Percentiles rank a stretch among this genome's conserved stretches.
phyloP scores from a whole-genome alignment of 2,113 vertebrate species.

The Hemibagrus wyckioides region DNA sequence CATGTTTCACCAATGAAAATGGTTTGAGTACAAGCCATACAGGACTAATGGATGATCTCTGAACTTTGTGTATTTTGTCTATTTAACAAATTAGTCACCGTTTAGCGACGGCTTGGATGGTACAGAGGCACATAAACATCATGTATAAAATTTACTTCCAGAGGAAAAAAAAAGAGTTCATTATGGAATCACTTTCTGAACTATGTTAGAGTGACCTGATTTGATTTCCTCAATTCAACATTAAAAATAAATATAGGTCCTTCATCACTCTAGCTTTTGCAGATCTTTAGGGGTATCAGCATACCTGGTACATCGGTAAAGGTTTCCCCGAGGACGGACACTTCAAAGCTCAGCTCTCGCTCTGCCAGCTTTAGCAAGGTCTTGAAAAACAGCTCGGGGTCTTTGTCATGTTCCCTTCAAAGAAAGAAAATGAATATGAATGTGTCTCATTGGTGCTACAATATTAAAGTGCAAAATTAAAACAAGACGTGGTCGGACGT shows the following conservation, averaged over 20 bases:
- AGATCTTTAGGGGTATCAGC: constrained; percentile 8
- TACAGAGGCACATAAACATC: neutral
- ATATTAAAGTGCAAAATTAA: constrained; percentile 23
- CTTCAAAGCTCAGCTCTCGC: constrained; percentile 75
- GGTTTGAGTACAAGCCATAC: constrained; percentile 43
- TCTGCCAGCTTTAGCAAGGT: constrained; percentile 85
- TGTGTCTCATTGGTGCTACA: neutral
- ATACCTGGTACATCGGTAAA: constrained; percentile 92
- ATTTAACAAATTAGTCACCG: constrained; percentile 43
- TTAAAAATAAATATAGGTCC: neutral
- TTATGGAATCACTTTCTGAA: neutral
- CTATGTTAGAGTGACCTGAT: neutral
- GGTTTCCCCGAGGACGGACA: constrained; percentile 91
- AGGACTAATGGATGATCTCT: constrained; percentile 53
- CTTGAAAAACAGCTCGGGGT: constrained; percentile 91
- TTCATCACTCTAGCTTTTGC: neutral
- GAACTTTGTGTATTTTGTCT: constrained; percentile 26
- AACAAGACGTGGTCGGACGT: neutral
- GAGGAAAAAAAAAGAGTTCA: neutral
- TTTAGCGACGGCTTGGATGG: neutral
- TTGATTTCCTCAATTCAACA: neutral
- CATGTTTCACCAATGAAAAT: constrained; percentile 59
- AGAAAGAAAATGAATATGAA: constrained; percentile 54
- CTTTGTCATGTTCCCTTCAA: constrained; percentile 96
- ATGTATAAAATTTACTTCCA: neutral